Conservation (phyloP, 2,113 vertebrate species). For the Colaptes auratus region DNA sequence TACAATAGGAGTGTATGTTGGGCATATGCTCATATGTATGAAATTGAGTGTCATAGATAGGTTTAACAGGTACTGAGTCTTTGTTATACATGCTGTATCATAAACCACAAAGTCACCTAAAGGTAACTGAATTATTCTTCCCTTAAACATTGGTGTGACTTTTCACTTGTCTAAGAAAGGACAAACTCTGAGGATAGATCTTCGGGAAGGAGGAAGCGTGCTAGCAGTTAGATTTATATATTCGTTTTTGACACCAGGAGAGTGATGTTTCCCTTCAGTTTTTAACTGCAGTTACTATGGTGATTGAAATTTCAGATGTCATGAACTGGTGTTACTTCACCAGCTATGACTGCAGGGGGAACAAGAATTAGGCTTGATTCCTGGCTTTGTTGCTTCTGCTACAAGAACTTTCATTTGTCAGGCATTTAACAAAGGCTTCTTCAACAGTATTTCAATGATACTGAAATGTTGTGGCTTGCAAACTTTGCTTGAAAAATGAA, state of each 20-base stretch:
- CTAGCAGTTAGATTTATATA: background rate
- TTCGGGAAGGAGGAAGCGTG: background rate
- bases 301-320: constrained; percentile 69
- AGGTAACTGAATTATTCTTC: background rate
- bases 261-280: constrained; percentile 75
- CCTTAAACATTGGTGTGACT: background rate
- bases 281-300: constrained; percentile 78
- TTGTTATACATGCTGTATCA: background rate
- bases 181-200: background rate
- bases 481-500: background rate
- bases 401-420: constrained; percentile 28
- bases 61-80: background rate
- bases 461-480: background rate
- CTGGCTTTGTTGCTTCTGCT: constrained; percentile 38
- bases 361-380: constrained; percentile 67
- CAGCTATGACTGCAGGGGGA: constrained; percentile 45
- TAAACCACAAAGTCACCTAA: background rate
- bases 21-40: background rate
- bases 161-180: background rate
- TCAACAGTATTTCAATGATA: background rate
- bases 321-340: constrained; percentile 74
- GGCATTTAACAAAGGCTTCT: background rate
- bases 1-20: background rate
- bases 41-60: background rate
- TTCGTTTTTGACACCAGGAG: constrained; percentile 46